Evolutionary conservation across 2,888 invertebrate genomes (phyloP), one percentile per base, ranked within the genome.

Genomic region (Drosophila tanythrix): DNA sequence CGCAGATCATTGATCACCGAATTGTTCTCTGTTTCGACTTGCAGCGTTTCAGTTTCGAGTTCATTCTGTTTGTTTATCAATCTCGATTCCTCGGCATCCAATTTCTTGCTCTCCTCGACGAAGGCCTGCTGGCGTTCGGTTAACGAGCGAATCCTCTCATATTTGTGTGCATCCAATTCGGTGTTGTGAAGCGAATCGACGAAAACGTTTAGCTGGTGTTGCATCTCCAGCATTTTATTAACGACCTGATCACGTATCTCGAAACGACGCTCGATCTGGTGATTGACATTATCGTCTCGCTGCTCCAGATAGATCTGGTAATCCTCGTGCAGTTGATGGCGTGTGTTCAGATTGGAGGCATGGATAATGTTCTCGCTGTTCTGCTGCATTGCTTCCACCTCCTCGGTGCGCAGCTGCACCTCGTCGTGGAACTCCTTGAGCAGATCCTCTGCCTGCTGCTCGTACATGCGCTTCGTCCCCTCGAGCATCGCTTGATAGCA

Each of bases 311-410:
- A 93, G 29, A 83, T 82, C 4, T 82, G 55, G 55, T 90, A 88
- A 64, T 91, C 91, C 18, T 75, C 69, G 3, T 74, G 69, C 0
- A 93, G 56, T 31, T 86, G 78, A 3, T 90, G 68, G 18, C 88
- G 83, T 3, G 82, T 65, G 0, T 79, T 56, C 4, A 92, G 35
- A 36, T 90, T 92, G 0, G 90, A 81, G 40, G 89, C 81, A 51
- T 92, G 92, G 21, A 90, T 82, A 3, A 92, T 81, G 60, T 90
- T 91, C 70, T 92, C 92, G 43, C 78, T 79, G 36, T 92, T 89
- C 0, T 58, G 1, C 6, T 89, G 88, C 58, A 82, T 75, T 1
- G 46, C 40, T 1, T 87, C 81, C 33, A 83, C 66, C 6, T 84
- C 74, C 13, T 87, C 77, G 2, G 83, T 73, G 33, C 75, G 74